Percentiles rank a stretch among this genome's conserved stretches.
Evolutionary conservation across 2,797 vertebrate genomes (phyloP).

Genomic region (Lithobates pipiens): DNA sequence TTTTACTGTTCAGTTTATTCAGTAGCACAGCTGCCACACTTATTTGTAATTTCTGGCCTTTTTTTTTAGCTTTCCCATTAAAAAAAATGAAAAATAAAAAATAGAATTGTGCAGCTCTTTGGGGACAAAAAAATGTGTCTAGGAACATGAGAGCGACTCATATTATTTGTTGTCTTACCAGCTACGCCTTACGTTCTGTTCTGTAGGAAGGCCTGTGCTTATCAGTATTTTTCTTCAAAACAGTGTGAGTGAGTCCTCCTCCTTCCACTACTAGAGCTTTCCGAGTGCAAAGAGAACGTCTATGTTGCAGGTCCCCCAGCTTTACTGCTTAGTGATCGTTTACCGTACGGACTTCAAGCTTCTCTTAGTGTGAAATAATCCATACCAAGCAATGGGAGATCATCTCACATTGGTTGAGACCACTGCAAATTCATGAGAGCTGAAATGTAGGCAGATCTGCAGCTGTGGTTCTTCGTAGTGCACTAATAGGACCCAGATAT

Average conservation of each 20-base stretch:
- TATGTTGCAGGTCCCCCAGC: neutral
- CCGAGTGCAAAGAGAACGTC: neutral
- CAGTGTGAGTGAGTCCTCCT: constrained; percentile 3
- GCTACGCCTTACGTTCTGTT: neutral
- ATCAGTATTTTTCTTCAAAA: constrained; percentile 14
- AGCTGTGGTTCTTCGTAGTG: neutral
- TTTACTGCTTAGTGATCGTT: neutral
- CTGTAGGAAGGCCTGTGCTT: constrained; percentile 29
- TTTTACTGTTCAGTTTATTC: no score
- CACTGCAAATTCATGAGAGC: neutral
- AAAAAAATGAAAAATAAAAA: no score
- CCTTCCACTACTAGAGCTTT: neutral
- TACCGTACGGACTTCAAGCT: neutral
- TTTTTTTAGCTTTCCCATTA: no score
- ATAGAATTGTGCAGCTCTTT: no score
- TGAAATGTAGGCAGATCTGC: neutral
- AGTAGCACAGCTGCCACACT: no score
- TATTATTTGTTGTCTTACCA: neutral
- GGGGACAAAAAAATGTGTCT: no score
- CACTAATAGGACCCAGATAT: constrained; percentile 17
- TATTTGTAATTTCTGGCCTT: no score
- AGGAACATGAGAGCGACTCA: neutral
- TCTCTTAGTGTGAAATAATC: neutral
- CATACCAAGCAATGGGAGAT: neutral
- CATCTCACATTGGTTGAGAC: neutral